A percentile compares a stretch with the other conserved stretches of the same genome.
phyloP scores from a whole-genome alignment of 2,113 vertebrate genomes.

The Saccopteryx bilineata region DNA sequence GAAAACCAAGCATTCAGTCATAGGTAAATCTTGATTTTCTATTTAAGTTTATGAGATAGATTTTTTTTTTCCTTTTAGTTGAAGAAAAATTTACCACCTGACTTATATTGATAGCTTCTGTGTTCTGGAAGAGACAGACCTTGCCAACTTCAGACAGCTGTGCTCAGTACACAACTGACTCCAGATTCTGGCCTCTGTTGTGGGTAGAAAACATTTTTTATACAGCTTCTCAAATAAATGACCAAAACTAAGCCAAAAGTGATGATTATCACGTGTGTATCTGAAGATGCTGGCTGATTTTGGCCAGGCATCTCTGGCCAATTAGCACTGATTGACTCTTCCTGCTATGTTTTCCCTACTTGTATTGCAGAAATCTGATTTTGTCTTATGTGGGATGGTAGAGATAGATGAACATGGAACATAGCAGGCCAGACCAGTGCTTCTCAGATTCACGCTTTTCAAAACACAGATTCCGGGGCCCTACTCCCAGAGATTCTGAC shows the following conservation, averaged over 20 bases:
- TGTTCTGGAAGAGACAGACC: not conserved
- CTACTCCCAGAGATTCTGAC: not conserved
- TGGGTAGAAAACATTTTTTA: not conserved
- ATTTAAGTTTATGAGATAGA: not conserved
- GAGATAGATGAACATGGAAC: not conserved
- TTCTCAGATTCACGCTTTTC: not conserved
- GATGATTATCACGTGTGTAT: not conserved
- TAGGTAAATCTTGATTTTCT: not conserved
- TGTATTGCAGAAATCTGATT: conserved; percentile 23
- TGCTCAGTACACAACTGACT: not conserved
- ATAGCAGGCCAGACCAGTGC: not conserved
- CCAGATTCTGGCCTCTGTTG: not conserved
- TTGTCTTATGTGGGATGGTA: not conserved
- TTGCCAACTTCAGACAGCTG: not conserved
- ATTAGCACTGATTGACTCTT: conserved; percentile 22
- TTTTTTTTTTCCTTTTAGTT: not conserved
- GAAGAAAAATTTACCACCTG: not conserved
- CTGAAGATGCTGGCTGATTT: not conserved
- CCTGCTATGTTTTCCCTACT: not conserved
- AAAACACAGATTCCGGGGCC: not conserved
- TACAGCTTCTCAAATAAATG: not conserved
- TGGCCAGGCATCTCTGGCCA: conserved; percentile 18
- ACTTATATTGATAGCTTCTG: not conserved
- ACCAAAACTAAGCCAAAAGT: not conserved
- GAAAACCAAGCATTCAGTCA: not conserved